These are phyloP conservation scores for Phaenicophaeus curvirostris DNA, from an alignment of 2,797 vertebrate genomes.

Conservation along the genomic window DNA sequence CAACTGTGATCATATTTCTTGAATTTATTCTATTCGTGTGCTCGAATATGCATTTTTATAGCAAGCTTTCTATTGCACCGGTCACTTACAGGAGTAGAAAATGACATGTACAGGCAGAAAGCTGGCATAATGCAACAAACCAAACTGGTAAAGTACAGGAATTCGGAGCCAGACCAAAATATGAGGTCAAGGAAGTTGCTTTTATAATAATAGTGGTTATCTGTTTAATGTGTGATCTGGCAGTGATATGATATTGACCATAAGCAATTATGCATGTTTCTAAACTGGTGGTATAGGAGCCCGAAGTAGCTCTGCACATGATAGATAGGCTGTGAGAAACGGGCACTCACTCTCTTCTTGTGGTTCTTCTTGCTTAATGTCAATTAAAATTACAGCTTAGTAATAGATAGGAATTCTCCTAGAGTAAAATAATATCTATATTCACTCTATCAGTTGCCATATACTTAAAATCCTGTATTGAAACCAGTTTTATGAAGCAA, in stretches of 20 bases:
- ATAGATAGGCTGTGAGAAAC: conserved; percentile 73
- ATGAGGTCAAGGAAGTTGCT: conserved; percentile 76
- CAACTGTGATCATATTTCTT: conserved; percentile 77
- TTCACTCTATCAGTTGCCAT: not conserved
- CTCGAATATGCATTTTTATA: conserved; percentile 66
- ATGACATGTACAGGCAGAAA: conserved; percentile 63
- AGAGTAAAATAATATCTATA: not conserved
- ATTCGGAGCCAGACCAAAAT: conserved; percentile 77
- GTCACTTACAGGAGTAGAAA: conserved; percentile 73
- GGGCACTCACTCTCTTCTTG: conserved; percentile 53
- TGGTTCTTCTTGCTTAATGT: conserved; percentile 66
- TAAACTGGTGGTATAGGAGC: conserved; percentile 74
- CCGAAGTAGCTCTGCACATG: conserved; percentile 41
- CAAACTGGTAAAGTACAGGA: conserved; percentile 70
- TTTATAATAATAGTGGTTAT: conserved; percentile 80
- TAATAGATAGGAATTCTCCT: conserved; percentile 15
- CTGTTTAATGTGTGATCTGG: conserved; percentile 84
- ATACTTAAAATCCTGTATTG: not conserved
- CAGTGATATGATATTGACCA: conserved; percentile 72
- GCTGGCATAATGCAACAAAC: conserved; percentile 68
- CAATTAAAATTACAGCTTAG: conserved; percentile 74
- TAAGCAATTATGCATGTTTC: conserved; percentile 78
- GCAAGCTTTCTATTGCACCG: conserved; percentile 6
- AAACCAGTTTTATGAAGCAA: not conserved
- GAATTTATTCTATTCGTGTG: conserved; percentile 69